Conservation (phyloP, 2,113 vertebrate genomes). For the Falco punctatus region DNA sequence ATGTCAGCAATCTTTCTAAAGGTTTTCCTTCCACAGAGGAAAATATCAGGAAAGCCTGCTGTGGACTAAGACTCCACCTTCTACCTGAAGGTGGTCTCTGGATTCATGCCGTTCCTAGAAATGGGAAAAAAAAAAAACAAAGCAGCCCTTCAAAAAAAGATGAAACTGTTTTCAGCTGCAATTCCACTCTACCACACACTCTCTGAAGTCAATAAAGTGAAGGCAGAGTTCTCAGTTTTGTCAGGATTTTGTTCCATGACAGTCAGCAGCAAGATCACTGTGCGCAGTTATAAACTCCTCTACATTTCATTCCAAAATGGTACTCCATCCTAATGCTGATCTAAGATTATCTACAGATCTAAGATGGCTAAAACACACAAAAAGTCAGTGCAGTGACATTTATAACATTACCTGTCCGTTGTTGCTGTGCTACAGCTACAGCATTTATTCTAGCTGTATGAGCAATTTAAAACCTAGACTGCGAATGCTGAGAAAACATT, state of each 20-base stretch:
- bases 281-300: neutral
- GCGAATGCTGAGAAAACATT: fast-evolving
- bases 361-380: neutral
- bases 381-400: neutral
- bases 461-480: neutral
- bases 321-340: neutral
- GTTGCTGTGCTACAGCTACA: neutral
- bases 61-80: neutral
- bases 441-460: neutral
- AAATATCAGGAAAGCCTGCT: neutral
- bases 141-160: neutral
- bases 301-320: neutral
- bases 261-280: neutral
- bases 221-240: neutral
- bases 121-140: neutral
- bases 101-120: neutral
- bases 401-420: neutral
- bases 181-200: neutral
- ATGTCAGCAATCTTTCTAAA: fast-evolving
- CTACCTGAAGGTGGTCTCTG: neutral
- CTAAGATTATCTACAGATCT: neutral
- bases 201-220: neutral
- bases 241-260: neutral
- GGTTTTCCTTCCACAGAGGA: neutral
- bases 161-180: neutral